Base-by-base conservation (phyloP, 2,113 vertebrate genomes). In the Halichoeres trimaculatus region DNA sequence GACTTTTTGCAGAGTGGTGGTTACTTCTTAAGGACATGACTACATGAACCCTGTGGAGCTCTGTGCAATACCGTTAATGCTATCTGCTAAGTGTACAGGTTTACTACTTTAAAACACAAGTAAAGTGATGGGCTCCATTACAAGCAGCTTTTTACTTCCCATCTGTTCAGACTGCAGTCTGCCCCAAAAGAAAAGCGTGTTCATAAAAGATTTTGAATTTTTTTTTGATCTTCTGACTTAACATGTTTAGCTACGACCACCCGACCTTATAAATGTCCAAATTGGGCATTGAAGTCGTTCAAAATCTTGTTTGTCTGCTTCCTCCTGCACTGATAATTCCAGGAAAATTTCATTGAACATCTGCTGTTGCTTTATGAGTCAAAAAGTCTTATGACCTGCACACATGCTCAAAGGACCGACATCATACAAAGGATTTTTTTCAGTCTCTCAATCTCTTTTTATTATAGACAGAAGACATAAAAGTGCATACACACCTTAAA, bases 311-410 rank as follows among this genome's bases (percentile, higher is more conserved):
- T 48, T 48, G 19, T 26, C 36, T 35, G 23, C 23, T 14, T 19
- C 50, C 20, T 41, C 0, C 12, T 14, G 24, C 47, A 6, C 43
- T 43, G 3, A 10, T 1, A 62, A 50, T 30, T 20, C 1, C 0
- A 41, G 14, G 40, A 3, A 68, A n/a, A 69, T 54, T 35, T 14
- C 66, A 60, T 55, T 48, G 4, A 43, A 73, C 43, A 54, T 61
- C 22, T 54, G 54, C 10, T 75, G 38, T 23, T 40, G 45, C 22
- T 75, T 58, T 40, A 40, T 13, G 12, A 40, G 8, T 10, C 40
- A 53, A 30, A 34, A 48, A 47, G 36, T 73, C 67, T 36, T 19
- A 30, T 61, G 74, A 62, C 30, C 24, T 11, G 2, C 56, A 60
- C 2, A 26, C 19, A 35, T 20, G 59, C 3, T 17, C n/a, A 10